These are phyloP conservation scores for Ariolimax columbianus DNA, from an alignment of 2,888 invertebrate genomes.

Conservation along the genomic window DNA sequence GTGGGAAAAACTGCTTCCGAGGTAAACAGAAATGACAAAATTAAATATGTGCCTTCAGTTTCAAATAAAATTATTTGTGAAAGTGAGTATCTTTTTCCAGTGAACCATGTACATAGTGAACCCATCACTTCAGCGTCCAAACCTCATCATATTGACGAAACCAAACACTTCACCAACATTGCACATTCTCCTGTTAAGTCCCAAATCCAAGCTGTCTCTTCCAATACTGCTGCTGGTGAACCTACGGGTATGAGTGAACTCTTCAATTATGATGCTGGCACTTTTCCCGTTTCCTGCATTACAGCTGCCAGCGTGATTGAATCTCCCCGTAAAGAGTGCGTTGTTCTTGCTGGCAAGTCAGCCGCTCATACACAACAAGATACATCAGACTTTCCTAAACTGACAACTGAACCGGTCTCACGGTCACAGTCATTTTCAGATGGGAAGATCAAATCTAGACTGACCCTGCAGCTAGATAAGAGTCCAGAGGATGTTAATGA, in stretches of 20 bases:
- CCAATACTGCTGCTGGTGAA: not conserved
- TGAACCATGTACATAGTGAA: conserved; percentile 24
- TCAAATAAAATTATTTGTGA: not conserved
- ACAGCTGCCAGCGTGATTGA: conserved; percentile 61
- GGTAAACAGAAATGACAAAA: not conserved
- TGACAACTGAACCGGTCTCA: conserved; percentile 22
- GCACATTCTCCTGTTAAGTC: conserved; percentile 1
- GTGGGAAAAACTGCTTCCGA: conserved; percentile 32
- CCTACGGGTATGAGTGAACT: conserved; percentile 46
- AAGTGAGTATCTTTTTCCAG: not conserved
- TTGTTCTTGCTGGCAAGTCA: conserved; percentile 58
- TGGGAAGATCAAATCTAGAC: conserved; percentile 54
- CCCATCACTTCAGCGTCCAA: not conserved
- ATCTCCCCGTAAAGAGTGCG: conserved; percentile 60
- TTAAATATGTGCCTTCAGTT: conserved; percentile 8
- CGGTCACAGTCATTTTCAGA: conserved; percentile 51
- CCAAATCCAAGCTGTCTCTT: not conserved
- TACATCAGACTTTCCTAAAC: conserved; percentile 14
- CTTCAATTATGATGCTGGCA: conserved; percentile 13
- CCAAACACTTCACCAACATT: not conserved
- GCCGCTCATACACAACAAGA: not conserved
- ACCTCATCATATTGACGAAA: not conserved
- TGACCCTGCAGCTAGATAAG: conserved; percentile 54
- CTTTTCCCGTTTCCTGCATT: conserved; percentile 58
- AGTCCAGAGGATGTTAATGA: conserved; percentile 14